Conservation (phyloP, 2,113 vertebrate species). For the Aptenodytes patagonicus region DNA sequence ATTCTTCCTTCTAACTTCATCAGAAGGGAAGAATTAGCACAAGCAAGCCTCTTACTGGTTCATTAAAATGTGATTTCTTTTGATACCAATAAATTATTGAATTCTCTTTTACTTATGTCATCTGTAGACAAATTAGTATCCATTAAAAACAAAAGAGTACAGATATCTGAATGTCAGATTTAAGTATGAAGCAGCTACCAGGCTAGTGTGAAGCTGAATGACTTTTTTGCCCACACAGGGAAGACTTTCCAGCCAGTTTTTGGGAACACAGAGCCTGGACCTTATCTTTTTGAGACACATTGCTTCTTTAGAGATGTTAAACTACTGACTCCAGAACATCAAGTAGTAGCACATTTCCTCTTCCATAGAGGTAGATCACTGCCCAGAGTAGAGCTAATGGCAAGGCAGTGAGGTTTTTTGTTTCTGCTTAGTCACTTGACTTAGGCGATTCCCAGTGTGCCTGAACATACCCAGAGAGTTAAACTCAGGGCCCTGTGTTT, state of each 20-base stretch:
- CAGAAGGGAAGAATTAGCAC: neutral
- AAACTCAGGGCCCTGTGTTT: neutral
- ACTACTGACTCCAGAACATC: neutral
- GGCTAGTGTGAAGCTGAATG: neutral
- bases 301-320: neutral
- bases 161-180: neutral
- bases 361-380: neutral
- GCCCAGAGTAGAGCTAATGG: neutral
- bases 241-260: neutral
- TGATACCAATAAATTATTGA: neutral
- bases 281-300: neutral
- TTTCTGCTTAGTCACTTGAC: neutral
- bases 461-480: neutral
- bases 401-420: neutral
- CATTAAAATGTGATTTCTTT: constrained; percentile 35
- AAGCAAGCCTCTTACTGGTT: neutral
- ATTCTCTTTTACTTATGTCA: neutral
- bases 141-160: neutral
- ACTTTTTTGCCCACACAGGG: neutral
- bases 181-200: neutral
- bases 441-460: neutral
- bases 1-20: neutral
- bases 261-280: neutral
- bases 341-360: neutral
- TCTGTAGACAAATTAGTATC: neutral